Evolutionary conservation across 2,113 vertebrate species (phyloP).

Genomic region (Leucosticte australis): DNA sequence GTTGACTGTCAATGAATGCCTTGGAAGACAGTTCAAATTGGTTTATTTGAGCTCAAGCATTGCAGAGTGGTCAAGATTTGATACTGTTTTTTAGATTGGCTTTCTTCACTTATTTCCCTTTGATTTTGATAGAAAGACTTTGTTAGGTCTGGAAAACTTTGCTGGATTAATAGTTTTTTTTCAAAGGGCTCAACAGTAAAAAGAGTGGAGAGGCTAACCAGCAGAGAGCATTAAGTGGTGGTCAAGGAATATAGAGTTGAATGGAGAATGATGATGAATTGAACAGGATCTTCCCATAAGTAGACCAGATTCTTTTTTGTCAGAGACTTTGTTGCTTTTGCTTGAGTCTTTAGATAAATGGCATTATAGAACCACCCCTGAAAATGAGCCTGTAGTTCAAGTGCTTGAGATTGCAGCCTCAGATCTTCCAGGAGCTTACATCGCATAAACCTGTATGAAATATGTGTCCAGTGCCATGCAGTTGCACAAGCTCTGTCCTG

Average conservation of each 20-base stretch:
- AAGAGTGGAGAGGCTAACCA: neutral
- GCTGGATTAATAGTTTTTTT: neutral
- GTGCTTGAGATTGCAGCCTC: neutral
- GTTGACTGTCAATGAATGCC: neutral
- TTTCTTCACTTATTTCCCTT: neutral
- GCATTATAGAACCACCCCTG: neutral
- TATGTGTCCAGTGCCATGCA: neutral
- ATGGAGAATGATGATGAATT: neutral
- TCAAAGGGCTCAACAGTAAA: neutral
- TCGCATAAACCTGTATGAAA: neutral
- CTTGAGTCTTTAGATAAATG: neutral
- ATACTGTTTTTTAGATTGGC: neutral
- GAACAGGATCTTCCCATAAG: neutral
- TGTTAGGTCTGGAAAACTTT: neutral
- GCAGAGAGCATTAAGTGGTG: neutral
- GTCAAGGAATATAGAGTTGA: neutral
- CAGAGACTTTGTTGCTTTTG: neutral
- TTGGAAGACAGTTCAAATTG: neutral
- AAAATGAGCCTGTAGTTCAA: neutral
- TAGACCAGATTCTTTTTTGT: neutral
- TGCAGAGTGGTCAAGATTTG: neutral
- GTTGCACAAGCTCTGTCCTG: neutral
- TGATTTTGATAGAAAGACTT: neutral
- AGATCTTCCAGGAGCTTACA: neutral
- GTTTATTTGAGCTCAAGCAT: neutral